Conservation (phyloP, 1,140 invertebrate species). For the Homarus americanus region DNA sequence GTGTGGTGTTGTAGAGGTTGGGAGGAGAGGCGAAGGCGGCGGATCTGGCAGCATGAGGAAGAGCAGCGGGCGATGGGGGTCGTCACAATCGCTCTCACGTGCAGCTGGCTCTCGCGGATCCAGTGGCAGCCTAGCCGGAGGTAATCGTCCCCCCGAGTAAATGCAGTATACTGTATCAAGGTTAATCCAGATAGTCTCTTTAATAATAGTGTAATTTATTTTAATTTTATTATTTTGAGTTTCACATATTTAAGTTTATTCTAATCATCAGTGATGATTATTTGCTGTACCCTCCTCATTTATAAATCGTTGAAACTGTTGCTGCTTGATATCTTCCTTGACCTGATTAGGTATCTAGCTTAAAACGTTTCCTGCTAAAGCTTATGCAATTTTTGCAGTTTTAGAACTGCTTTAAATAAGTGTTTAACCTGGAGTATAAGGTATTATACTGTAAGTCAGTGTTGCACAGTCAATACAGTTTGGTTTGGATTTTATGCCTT, state of each 20-base stretch:
- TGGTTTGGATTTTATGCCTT: background rate
- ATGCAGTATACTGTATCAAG: background rate
- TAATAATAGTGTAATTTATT: background rate
- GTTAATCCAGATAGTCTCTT: background rate
- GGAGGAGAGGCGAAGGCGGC: constrained; percentile 55
- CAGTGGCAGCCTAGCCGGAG: constrained; percentile 70
- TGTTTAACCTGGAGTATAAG: background rate
- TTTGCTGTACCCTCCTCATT: too few species aligned
- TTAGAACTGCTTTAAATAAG: background rate
- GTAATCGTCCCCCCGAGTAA: constrained; percentile 40
- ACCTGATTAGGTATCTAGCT: background rate
- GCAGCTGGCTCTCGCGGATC: constrained; percentile 70
- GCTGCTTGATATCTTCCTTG: background rate
- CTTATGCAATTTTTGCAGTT: background rate
- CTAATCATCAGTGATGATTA: background rate
- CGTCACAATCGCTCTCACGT: constrained; percentile 71
- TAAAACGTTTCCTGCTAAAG: background rate
- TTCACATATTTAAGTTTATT: background rate
- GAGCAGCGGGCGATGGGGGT: constrained; percentile 74
- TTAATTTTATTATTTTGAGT: background rate
- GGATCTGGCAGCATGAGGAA: constrained; percentile 65
- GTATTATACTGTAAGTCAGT: too few species aligned
- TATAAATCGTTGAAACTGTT: background rate
- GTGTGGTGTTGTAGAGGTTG: constrained; percentile 71
- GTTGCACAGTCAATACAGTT: background rate